A percentile compares a stretch with the other conserved stretches of the same genome.
phyloP scores from a whole-genome alignment of 1,140 invertebrate species.

The Ericerus pela region DNA sequence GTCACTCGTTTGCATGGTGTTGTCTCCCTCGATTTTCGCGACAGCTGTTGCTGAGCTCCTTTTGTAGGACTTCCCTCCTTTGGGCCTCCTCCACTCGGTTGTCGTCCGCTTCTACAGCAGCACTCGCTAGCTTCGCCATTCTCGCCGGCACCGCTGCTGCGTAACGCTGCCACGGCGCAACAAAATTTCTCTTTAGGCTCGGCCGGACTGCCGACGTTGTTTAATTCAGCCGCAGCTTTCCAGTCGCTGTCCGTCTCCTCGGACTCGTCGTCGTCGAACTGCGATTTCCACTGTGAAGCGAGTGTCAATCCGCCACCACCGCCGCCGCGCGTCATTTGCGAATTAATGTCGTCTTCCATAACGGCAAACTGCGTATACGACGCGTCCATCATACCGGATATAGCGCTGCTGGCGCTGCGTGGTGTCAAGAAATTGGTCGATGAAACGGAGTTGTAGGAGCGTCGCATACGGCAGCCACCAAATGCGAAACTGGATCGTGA shows the following conservation, averaged over 20 bases:
- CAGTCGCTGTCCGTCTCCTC: constrained; percentile 84
- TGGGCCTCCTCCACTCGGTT: not conserved
- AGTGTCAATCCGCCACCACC: constrained; percentile 53
- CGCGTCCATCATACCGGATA: too few relatives aligned
- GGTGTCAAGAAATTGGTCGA: constrained; percentile 13
- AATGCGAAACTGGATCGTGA: not conserved
- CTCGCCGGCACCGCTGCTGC: not conserved
- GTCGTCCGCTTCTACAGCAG: not conserved
- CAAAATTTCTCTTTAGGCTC: constrained; percentile 36
- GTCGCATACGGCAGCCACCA: not conserved
- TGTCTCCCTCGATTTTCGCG: too few relatives aligned
- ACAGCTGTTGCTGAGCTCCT: not conserved
- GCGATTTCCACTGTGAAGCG: constrained; percentile 83
- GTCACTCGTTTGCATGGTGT: not conserved
- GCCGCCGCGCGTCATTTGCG: constrained; percentile 63
- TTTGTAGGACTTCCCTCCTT: not conserved
- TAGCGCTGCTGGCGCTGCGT: constrained; percentile 18
- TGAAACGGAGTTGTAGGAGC: not conserved
- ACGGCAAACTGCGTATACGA: constrained; percentile 78
- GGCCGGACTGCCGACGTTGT: constrained; percentile 48
- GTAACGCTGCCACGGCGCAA: constrained; percentile 18
- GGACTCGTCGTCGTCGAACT: constrained; percentile 86
- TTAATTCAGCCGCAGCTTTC: constrained; percentile 71
- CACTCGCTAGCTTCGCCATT: not conserved
- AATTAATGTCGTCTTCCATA: constrained; percentile 85